A percentile compares a stretch with the other conserved stretches of the same genome.
Evolutionary conservation across 1,140 invertebrate genomes (phyloP).

Genomic region (Achroia grisella): DNA sequence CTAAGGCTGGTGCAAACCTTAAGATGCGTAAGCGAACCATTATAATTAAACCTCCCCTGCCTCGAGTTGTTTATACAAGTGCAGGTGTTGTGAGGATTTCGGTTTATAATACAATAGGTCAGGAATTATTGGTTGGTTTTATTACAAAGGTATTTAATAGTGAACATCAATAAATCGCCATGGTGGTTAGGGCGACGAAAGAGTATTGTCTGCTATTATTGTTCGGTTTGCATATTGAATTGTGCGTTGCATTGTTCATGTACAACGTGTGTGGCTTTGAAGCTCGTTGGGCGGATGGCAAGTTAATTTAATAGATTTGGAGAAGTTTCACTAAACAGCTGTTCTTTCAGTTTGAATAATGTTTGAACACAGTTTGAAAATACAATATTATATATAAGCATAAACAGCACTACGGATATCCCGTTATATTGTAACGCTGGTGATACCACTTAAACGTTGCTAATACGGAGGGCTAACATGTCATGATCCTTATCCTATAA

Average conservation of each 20-base stretch:
- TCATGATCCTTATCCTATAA: too few relatives aligned
- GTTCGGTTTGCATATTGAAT: conserved; percentile 66
- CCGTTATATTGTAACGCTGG: too few relatives aligned
- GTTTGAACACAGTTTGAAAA: too few relatives aligned
- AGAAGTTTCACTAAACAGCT: too few relatives aligned
- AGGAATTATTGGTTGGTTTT: conserved; percentile 33
- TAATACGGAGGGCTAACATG: too few relatives aligned
- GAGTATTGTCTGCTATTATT: conserved; percentile 58
- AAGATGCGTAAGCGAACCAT: conserved; percentile 24
- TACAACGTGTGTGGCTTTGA: conserved; percentile 51
- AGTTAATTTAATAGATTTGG: too few relatives aligned
- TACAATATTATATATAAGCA: too few relatives aligned
- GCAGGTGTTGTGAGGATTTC: too few relatives aligned
- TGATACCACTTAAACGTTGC: too few relatives aligned
- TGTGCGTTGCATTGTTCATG: conserved; percentile 60
- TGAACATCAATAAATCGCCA: conserved; percentile 64
- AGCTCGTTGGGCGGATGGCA: conserved; percentile 1
- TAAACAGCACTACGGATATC: too few relatives aligned
- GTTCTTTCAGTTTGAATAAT: too few relatives aligned
- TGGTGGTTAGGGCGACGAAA: conserved; percentile 65
- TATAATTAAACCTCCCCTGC: conserved; percentile 24
- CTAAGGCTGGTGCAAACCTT: conserved; percentile 38
- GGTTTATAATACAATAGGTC: conserved; percentile 20
- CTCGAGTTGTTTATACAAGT: not conserved
- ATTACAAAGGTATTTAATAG: conserved; percentile 60